phyloP scores from a whole-genome alignment of 2,113 vertebrate species.

The Ahaetulla prasina region DNA sequence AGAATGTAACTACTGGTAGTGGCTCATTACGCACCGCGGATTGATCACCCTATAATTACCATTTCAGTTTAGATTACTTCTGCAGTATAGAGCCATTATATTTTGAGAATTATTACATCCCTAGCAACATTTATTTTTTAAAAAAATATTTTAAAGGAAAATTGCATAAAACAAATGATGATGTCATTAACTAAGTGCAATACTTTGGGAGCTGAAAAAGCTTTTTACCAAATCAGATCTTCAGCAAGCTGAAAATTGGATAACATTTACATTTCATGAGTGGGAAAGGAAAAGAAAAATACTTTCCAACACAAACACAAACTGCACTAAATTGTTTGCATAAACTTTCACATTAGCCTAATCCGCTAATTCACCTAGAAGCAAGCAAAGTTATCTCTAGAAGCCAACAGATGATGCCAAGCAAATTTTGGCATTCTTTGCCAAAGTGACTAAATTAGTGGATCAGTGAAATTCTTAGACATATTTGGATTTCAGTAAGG shows the following conservation, averaged over 20 bases:
- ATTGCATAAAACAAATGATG: neutral
- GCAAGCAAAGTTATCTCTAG: neutral
- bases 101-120: neutral
- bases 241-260: neutral
- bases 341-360: neutral
- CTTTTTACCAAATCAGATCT: neutral
- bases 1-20: neutral
- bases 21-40: neutral
- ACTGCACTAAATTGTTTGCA: neutral
- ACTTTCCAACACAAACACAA: neutral
- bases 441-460: neutral
- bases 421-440: neutral
- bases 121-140: neutral
- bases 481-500: neutral
- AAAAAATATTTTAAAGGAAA: neutral
- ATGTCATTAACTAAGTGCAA: neutral
- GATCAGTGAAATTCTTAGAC: neutral
- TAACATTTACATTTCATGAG: neutral
- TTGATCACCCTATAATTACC: neutral
- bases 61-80: neutral
- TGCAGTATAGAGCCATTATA: neutral
- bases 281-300: neutral
- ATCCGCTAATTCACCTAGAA: neutral
- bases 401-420: neutral
- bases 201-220: neutral